Base-by-base conservation (phyloP, 1,140 invertebrate species). In the Drosophila ambigua region DNA sequence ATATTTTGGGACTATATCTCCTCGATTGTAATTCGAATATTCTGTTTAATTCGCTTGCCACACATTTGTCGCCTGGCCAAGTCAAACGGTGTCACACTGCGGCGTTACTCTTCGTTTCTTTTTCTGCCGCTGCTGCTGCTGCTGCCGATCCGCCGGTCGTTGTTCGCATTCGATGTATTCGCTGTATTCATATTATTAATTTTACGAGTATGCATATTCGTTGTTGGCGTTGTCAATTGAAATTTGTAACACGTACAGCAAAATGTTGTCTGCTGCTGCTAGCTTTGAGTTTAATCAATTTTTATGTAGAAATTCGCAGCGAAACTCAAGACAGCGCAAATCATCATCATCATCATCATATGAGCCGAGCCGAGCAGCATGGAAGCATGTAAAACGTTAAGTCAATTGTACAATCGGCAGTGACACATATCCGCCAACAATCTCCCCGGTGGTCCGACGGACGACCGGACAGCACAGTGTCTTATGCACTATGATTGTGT, bases 1-100 rank as follows among this genome's bases (percentile, higher is more conserved):
- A 16, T 16, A 0, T 16, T 16, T 16, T 16, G 16, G 16, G 16
- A 16, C 16, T 16, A 16, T 16, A 16, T 16, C 16, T 16, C 16
- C 16, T 16, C 16, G 16, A 16, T 16, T 16, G 16, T 16, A 1
- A 16, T 16, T 16, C 16, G 20, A 2, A 35, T 35, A 4, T 3
- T 35, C 8, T 35, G 31, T 11, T 35, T 9, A 35, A 4, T 39
- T 39, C 35, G 2, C 11, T 39, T 11, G 35, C 11, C 11, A 54
- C 61, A 66, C 59, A 69, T 81, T 80, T 68, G 79, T 80, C 74
- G 79, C 72, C 76, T 62, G 64, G 64, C 15, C 59, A 51, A 53
- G 79, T 72, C 76, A 77, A 80, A 77, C 76, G 72, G 72, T 80
- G 57, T 66, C 64, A 60, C 50, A 50, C 53, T 55, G 48, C 45